Evolutionary conservation across 1,140 invertebrate species (phyloP).

Genomic region (Halictus rubicundus): DNA sequence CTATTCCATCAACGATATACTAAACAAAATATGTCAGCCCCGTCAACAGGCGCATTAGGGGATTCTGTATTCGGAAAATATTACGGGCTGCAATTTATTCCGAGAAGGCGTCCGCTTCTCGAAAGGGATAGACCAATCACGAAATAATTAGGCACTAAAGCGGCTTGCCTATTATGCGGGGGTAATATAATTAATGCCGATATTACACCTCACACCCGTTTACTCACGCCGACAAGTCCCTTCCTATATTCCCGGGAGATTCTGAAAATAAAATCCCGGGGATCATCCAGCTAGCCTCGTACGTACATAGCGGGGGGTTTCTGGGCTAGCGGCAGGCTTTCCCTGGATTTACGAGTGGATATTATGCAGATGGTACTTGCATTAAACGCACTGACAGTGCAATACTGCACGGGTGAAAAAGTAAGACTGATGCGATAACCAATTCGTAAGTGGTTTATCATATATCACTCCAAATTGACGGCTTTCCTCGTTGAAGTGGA

Average conservation of each 20-base stretch:
- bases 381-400: conserved; percentile 68
- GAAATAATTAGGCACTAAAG: conserved; percentile 43
- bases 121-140: conserved; percentile 34
- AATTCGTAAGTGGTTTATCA: conserved; percentile 34
- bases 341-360: conserved; percentile 69
- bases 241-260: conserved; percentile 24
- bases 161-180: conserved; percentile 25
- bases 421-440: conserved; percentile 32
- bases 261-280: conserved; percentile 61
- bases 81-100: conserved; percentile 29
- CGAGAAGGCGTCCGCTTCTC: background rate
- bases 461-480: background rate
- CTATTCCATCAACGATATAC: no score
- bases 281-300: conserved; percentile 47
- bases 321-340: conserved; percentile 56
- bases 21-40: background rate
- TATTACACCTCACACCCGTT: conserved; percentile 29
- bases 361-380: conserved; percentile 73
- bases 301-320: conserved; percentile 21
- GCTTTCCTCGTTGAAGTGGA: no score
- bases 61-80: conserved; percentile 2
- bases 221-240: background rate
- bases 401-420: conserved; percentile 31
- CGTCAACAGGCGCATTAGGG: background rate
- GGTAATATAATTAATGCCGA: conserved; percentile 46